A percentile compares a stretch with the other conserved stretches of the same genome.
phyloP scores from a whole-genome alignment of 2,113 vertebrate genomes.

The Phasianus colchicus region DNA sequence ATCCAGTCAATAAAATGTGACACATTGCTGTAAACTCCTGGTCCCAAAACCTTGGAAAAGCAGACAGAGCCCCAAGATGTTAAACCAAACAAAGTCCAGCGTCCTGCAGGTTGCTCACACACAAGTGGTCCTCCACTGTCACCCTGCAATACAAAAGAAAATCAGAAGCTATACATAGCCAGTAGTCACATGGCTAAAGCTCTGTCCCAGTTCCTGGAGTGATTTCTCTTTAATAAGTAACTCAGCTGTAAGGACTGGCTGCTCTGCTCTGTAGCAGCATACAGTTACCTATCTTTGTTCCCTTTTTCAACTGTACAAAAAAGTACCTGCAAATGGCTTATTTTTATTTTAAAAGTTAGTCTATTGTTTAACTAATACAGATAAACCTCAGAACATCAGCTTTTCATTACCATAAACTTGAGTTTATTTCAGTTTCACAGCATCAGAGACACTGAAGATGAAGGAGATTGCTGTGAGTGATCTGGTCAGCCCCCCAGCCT shows the following conservation, averaged over 20 bases:
- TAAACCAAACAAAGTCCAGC: slow-evolving; percentile 91
- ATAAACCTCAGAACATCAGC: neutral
- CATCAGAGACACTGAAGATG: neutral
- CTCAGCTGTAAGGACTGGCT: neutral
- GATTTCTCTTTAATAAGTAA: neutral
- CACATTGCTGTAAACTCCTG: slow-evolving; percentile 93
- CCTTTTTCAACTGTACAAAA: neutral
- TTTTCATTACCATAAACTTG: neutral
- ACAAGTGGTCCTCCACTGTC: slow-evolving; percentile 94
- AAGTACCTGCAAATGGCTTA: neutral
- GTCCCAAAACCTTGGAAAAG: slow-evolving; percentile 91
- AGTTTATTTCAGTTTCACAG: neutral
- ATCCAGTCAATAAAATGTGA: slow-evolving; percentile 93
- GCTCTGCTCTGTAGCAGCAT: neutral
- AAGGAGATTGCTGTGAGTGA: neutral
- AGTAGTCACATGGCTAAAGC: neutral
- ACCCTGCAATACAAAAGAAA: slow-evolving; percentile 73
- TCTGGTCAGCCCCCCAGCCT: neutral
- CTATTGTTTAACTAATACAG: neutral
- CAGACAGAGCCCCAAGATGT: slow-evolving; percentile 94
- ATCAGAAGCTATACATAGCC: fast-evolving
- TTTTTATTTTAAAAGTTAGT: neutral
- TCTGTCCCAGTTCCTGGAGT: neutral
- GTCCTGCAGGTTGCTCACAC: slow-evolving; percentile 82
- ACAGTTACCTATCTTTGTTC: neutral